Evolutionary conservation across 2,113 vertebrate genomes (phyloP), one percentile per base, ranked within the genome.

Genomic region (Salminus brasiliensis): DNA sequence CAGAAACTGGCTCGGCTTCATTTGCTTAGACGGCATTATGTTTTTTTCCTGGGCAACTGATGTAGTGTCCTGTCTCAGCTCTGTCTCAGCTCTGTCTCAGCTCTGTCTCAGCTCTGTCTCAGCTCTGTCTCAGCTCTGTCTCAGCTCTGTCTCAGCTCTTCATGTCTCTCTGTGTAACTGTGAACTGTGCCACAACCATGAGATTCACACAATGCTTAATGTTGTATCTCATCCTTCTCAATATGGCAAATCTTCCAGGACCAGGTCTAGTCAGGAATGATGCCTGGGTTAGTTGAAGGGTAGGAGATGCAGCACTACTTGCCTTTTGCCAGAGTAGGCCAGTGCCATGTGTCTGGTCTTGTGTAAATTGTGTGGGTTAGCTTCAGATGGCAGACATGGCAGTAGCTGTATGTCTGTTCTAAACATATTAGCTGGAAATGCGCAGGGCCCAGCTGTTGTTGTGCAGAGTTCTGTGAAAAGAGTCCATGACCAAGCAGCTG

Each of bases 401-500:
- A 65, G 12, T 43, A 65, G 16, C 65, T 73, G 43, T 65, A 45
- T 41, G 41, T 52, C 43, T 52, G 13, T 60, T 29, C 53, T 70
- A 78, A 69, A 78, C n/a, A 52, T 23, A 59, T 74, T 55, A 43
- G 49, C n/a, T 23, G 18, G 57, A 71, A 39, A 15, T 62, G 36
- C 60, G 25, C 25, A 69, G 45, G 12, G 32, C 41, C 47, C 49
- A 72, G 63, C 75, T 71, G 76, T 59, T 69, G 25, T 53, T 74
- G 25, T 53, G 47, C 66, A 25, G 30, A 67, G 63, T 76, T 2
- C 5, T 82, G 76, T 72, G 67, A 68, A 79, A 71, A 43, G 27
- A 75, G 59, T 63, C 23, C 12, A 53, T 30, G 25, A 34, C 34
- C 39, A 25, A 76, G 49, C 80, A 82, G 84, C 72, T 81, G 76